Percentiles rank a stretch among this genome's conserved stretches.
phyloP scores from a whole-genome alignment of 92 coral and sea anemone species.

The Epizoanthus ramosus region DNA sequence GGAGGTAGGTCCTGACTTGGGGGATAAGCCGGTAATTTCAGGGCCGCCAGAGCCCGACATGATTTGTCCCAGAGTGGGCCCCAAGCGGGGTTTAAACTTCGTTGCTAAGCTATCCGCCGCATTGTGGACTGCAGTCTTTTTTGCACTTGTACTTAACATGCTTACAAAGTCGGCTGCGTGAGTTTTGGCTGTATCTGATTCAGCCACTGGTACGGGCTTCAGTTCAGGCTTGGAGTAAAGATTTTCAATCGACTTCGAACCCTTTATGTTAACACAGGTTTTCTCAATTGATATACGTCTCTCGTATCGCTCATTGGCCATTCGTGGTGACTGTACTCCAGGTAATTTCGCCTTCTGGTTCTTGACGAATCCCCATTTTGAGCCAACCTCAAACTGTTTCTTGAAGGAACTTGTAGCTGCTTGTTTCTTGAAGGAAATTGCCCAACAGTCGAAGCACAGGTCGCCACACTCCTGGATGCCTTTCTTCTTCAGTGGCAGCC shows the following conservation, averaged over 20 bases:
- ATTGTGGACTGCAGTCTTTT: conserved; percentile 21
- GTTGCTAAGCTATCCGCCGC: conserved; percentile 21
- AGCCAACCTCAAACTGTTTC: neutral
- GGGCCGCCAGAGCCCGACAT: conserved; percentile 84
- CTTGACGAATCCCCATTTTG: conserved; percentile 59
- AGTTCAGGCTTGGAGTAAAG: conserved; percentile 61
- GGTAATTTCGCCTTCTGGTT: conserved; percentile 44
- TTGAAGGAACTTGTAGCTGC: neutral
- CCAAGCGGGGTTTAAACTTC: conserved; percentile 72
- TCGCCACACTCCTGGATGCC: conserved; percentile 82
- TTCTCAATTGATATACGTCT: conserved; percentile 80
- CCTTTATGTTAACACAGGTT: conserved; percentile 76
- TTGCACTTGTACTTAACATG: conserved; percentile 38
- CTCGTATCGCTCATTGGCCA: conserved; percentile 65
- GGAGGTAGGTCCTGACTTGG: conserved; percentile 84
- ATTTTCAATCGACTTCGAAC: conserved; percentile 86
- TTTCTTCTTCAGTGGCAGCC: conserved; percentile 88
- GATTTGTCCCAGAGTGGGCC: conserved; percentile 91
- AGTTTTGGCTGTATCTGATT: neutral
- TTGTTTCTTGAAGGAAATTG: conserved; percentile 66
- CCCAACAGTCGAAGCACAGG: conserved; percentile 97
- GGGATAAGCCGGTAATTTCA: conserved; percentile 94
- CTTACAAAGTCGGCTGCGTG: conserved; percentile 50
- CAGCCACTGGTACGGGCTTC: neutral
- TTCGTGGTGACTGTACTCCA: neutral